Base-by-base conservation (phyloP, 2,797 vertebrate genomes). In the Pelodytes ibericus region DNA sequence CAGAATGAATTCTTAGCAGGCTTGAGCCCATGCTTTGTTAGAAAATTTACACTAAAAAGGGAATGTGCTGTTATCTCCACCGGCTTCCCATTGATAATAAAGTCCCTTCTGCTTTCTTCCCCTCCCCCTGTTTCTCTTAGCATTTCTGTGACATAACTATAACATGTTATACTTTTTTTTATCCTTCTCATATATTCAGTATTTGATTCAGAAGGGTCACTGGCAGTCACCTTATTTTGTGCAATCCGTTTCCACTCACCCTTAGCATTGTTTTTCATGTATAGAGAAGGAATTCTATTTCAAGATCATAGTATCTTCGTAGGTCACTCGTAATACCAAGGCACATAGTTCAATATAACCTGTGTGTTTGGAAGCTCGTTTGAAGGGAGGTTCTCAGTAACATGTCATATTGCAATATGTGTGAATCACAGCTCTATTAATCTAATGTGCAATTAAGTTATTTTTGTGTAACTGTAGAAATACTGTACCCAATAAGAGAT, bases 41-140 rank as follows among this genome's bases (percentile, higher is more conserved):
- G 44, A 79, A 79, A 62, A 79, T 68, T 41, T 56, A 61, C 44
- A 79, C 71, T 62, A 68, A 79, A 63, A 71, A 73, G 62, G 68
- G 62, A 77, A 78, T 44, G 74, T 44, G 39, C 11, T 33, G 70
- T 44, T 72, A 72, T 78, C 25, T 59, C 69, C 67, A 39, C 63
- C 26, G 66, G 61, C 30, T 72, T 31, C 18, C 29, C 51, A 71
- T 72, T 77, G 67, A 78, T 65, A 77, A 66, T 67, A 67, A 29
- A 72, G 41, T 49, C 29, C 58, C 69, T 66, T 71, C 41, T 60
- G 20, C 6, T 36, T 62, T 56, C 58, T n/a, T n/a, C n/a, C n/a
- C n/a, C n/a, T n/a, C n/a, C 57, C 16, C 30, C 39, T 25, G 10
- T 49, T 64, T 65, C 53, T 4, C 51, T 26, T 27, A 31, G 39